Evolutionary conservation across 1,140 invertebrate genomes (phyloP).

Genomic region (Bombyx mandarina): DNA sequence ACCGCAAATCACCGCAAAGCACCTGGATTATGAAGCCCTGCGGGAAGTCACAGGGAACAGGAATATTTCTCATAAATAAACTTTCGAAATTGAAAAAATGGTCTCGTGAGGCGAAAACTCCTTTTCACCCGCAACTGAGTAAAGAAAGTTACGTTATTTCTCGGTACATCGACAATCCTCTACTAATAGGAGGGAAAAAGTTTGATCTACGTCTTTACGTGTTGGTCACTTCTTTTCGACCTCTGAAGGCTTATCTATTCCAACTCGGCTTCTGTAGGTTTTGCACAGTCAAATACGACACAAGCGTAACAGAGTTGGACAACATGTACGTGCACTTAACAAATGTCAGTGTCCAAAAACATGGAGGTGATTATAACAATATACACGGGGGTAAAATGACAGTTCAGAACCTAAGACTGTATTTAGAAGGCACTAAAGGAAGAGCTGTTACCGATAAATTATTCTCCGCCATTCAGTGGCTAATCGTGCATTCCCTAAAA

Average conservation of each 20-base stretch:
- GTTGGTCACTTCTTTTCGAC: slow-evolving; percentile 85
- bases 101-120: slow-evolving; percentile 82
- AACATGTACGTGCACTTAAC: slow-evolving; percentile 92
- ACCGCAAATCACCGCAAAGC: slow-evolving; percentile 91
- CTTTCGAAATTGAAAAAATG: slow-evolving; percentile 89
- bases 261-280: slow-evolving; percentile 86
- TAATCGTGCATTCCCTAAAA: slow-evolving; percentile 87
- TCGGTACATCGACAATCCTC: slow-evolving; percentile 88
- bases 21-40: slow-evolving; percentile 99
- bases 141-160: slow-evolving; percentile 94
- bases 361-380: slow-evolving; percentile 92
- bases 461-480: slow-evolving; percentile 89
- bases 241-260: slow-evolving; percentile 87
- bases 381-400: slow-evolving; percentile 96
- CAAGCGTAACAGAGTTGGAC: slow-evolving; percentile 83
- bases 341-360: slow-evolving; percentile 89
- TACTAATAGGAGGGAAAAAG: slow-evolving; percentile 90
- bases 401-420: slow-evolving; percentile 90
- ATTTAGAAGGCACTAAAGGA: slow-evolving; percentile 91
- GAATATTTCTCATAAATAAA: slow-evolving; percentile 92
- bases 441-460: slow-evolving; percentile 87
- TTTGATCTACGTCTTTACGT: slow-evolving; percentile 90
- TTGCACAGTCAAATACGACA: slow-evolving; percentile 85
- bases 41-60: slow-evolving; percentile 90
- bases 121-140: slow-evolving; percentile 81